A percentile compares a stretch with the other conserved stretches of the same genome.
Conservation (phyloP, 2,888 invertebrate species). For the Diploptera punctata region DNA sequence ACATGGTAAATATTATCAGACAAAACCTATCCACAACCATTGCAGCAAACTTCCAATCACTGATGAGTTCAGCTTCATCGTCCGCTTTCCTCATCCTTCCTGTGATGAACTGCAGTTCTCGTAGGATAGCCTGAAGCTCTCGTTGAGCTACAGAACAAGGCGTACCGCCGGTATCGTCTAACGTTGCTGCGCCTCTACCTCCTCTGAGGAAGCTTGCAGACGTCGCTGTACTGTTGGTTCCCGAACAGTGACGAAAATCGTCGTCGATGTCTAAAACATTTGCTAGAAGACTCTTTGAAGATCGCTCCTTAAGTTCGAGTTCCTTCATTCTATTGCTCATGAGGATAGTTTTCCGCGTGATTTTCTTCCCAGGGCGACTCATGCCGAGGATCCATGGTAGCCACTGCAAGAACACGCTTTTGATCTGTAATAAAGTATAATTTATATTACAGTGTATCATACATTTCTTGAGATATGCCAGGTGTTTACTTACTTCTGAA, state of each 20-base stretch:
- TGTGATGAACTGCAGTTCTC: slow-evolving; percentile 94
- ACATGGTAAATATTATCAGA: slow-evolving; percentile 93
- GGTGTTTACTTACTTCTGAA: not conserved
- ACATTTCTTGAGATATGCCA: not conserved
- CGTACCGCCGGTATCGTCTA: slow-evolving; percentile 63
- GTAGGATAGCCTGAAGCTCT: slow-evolving; percentile 88
- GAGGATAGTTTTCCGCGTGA: slow-evolving; percentile 87
- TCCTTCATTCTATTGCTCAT: slow-evolving; percentile 93
- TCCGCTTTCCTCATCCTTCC: slow-evolving; percentile 93
- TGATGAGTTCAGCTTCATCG: slow-evolving; percentile 90
- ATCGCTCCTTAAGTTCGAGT: slow-evolving; percentile 90
- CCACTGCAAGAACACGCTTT: slow-evolving; percentile 95
- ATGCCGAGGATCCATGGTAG: slow-evolving; percentile 96
- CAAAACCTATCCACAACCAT: slow-evolving; percentile 98
- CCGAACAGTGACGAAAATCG: slow-evolving; percentile 75
- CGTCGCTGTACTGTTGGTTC: slow-evolving; percentile 48
- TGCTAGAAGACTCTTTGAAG: slow-evolving; percentile 91
- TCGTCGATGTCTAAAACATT: slow-evolving; percentile 97
- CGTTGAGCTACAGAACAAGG: slow-evolving; percentile 68
- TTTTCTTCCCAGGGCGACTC: slow-evolving; percentile 95
- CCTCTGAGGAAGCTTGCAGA: slow-evolving; percentile 58
- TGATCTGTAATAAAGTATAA: slow-evolving; percentile 72
- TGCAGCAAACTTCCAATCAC: slow-evolving; percentile 98
- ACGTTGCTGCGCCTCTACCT: slow-evolving; percentile 67
- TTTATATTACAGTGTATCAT: not conserved